Evolutionary conservation across 2,888 invertebrate genomes (phyloP), one percentile per base, ranked within the genome.

Genomic region (Ornithoptera alexandrae): DNA sequence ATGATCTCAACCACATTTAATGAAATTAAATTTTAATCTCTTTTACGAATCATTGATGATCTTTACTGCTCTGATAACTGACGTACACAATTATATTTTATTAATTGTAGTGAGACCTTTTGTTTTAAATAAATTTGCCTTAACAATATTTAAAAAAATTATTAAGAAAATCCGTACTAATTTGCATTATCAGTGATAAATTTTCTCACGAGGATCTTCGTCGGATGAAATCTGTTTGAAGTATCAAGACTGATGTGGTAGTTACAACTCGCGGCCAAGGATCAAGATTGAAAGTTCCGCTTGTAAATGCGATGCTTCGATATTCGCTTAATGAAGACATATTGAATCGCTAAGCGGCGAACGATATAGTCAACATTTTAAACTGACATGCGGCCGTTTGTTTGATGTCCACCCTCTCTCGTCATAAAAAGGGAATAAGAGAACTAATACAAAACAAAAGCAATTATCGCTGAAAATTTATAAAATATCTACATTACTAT

Each of bases 321-420:
- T 88, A 87, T 88, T 86, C 89, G 78, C 87, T 89, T 92, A 92
- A 92, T 92, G 92, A 92, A 92, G 92, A 92, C 92, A 92, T 92
- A 92, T 92, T 92, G 92, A 91, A 90, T 89, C 89, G 89, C 88
- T 84, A 87, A 89, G 84, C 89, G 86, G 86, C 86, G 79, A 84
- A 83, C 81, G 89, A 86, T 88, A 88, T 90, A 89, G 86, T 84
- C 89, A 86, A 88, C 86, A 88, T 85, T 88, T 78, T 88, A 90
- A 90, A 90, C 89, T 90, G 91, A 90, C 89, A 77, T 85, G 89
- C 86, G 86, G 87, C 77, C 79, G 85, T 86, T 90, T 87, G 87
- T 84, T 80, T 75, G 72, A 66, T 60, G 80, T 67, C 64, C 61
- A 42, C 46, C 4, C 17, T 57, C 24, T 60, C 62, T 63, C 30